Evolutionary conservation across 92 coral and sea anemone species (phyloP).

Genomic region (Plumapathes pennacea): DNA sequence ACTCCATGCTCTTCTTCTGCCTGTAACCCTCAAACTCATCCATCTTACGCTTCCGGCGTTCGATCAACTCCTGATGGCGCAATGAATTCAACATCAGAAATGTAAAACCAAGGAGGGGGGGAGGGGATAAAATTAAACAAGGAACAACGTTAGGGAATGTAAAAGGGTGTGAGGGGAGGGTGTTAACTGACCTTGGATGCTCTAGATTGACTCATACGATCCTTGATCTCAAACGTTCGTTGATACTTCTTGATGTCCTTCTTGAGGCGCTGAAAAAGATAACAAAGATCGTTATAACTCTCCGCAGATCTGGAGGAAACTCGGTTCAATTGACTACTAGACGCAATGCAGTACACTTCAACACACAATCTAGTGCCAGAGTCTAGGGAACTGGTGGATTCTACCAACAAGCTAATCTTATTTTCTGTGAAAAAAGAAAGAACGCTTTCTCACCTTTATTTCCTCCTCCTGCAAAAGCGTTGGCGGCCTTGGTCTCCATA

Average conservation of each 20-base stretch:
- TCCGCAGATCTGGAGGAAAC: too few relatives aligned
- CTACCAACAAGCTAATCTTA: too few relatives aligned
- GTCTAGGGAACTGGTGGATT: too few relatives aligned
- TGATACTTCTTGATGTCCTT: slow-evolving; percentile 92
- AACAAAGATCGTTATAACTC: too few relatives aligned
- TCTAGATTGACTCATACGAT: slow-evolving; percentile 94
- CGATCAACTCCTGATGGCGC: slow-evolving; percentile 81
- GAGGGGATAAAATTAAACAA: background rate
- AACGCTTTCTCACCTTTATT: slow-evolving; percentile 52
- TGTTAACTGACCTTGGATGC: slow-evolving; percentile 86
- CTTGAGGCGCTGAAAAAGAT: slow-evolving; percentile 69
- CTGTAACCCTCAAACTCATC: slow-evolving; percentile 90
- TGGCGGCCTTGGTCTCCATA: slow-evolving; percentile 94
- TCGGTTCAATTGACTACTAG: too few relatives aligned
- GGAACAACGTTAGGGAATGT: background rate
- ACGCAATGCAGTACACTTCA: too few relatives aligned
- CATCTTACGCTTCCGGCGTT: slow-evolving; percentile 92
- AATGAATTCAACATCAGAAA: background rate
- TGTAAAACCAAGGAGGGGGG: too few relatives aligned
- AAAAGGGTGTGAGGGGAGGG: background rate
- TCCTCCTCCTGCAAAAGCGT: slow-evolving; percentile 70
- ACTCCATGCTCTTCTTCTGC: slow-evolving; percentile 85
- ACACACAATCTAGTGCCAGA: too few relatives aligned
- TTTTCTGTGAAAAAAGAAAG: background rate
- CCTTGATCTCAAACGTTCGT: slow-evolving; percentile 94